Percentiles rank a stretch among this genome's conserved stretches.
These are phyloP conservation scores for Cheilosia vernalis DNA, from an alignment of 2,888 invertebrate genomes.

Conservation along the genomic window DNA sequence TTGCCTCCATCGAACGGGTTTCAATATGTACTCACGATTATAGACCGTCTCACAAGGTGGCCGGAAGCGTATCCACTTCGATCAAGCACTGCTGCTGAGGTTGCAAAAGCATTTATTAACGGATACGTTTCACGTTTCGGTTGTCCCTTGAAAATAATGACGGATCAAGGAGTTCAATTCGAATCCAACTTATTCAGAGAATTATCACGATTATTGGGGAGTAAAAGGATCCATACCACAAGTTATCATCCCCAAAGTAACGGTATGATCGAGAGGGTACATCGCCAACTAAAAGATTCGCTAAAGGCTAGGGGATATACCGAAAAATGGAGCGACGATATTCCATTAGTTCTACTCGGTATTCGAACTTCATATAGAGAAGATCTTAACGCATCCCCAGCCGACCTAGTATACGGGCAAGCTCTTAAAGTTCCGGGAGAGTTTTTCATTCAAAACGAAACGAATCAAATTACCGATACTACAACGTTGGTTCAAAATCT, in stretches of 20 bases:
- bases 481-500: background rate
- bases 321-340: constrained; percentile 14
- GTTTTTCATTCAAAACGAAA: background rate
- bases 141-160: background rate
- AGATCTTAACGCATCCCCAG: background rate
- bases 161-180: constrained; percentile 13
- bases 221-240: constrained; percentile 5
- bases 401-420: background rate
- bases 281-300: background rate
- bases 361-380: constrained; percentile 5
- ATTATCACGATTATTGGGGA: constrained; percentile 5
- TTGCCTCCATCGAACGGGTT: background rate
- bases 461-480: background rate
- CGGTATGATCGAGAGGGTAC: background rate
- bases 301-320: constrained; percentile 2
- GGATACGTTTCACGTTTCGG: background rate
- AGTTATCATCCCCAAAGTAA: constrained; percentile 12
- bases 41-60: constrained; percentile 5
- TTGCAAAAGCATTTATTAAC: constrained; percentile 1
- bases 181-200: background rate
- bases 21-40: background rate
- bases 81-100: background rate
- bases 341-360: constrained; percentile 14
- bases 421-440: background rate
- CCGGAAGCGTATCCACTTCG: constrained; percentile 10